phyloP scores from a whole-genome alignment of 2,888 invertebrate species.

The Aspidiotus destructor region DNA sequence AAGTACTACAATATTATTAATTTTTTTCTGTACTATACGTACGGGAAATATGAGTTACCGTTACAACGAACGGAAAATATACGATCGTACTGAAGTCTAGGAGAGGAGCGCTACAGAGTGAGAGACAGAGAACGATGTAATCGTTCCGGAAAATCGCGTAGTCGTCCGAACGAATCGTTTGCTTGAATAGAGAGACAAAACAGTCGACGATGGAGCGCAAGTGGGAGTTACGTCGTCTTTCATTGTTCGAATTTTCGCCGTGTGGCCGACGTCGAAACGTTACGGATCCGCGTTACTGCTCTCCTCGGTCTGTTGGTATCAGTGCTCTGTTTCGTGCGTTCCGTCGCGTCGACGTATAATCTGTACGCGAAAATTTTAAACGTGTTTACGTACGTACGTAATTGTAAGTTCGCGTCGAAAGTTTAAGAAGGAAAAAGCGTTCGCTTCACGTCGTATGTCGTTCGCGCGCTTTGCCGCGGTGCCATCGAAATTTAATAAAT shows the following conservation, averaged over 20 bases:
- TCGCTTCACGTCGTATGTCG: too few species aligned
- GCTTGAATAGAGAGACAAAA: neutral
- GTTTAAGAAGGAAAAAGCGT: neutral
- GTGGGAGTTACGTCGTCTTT: conserved; percentile 11
- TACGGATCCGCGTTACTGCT: neutral
- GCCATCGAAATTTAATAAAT: neutral
- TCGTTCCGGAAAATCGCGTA: conserved; percentile 1
- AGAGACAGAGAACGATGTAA: neutral
- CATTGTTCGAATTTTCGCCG: neutral
- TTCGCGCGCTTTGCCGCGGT: too few species aligned
- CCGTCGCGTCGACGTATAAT: too few species aligned
- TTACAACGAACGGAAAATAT: neutral
- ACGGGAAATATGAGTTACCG: too few species aligned
- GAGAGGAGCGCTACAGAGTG: too few species aligned
- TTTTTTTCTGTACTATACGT: too few species aligned
- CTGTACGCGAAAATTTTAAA: neutral
- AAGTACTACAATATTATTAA: too few species aligned
- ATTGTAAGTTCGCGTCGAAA: neutral
- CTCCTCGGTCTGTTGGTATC: too few species aligned
- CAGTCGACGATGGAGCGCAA: neutral
- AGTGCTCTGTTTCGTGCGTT: too few species aligned
- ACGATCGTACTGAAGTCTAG: neutral
- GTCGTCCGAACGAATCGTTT: conserved; percentile 1
- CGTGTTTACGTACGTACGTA: neutral
- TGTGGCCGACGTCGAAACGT: neutral